phyloP scores from a whole-genome alignment of 2,797 vertebrate genomes.

The Manis pentadactyla region DNA sequence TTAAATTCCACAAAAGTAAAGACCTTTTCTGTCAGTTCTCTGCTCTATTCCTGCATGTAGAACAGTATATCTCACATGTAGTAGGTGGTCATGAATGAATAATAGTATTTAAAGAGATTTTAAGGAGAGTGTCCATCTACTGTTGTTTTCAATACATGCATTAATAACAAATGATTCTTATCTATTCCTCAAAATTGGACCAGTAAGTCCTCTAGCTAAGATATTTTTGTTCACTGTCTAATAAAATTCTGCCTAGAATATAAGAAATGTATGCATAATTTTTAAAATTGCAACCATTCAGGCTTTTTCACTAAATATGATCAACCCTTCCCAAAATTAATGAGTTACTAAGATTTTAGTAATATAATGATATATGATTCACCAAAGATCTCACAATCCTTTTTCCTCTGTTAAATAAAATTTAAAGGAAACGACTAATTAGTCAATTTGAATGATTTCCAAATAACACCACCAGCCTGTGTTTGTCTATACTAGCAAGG shows the following conservation, averaged over 20 bases:
- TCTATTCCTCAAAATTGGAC: slow-evolving; percentile 17
- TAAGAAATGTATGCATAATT: slow-evolving; percentile 34
- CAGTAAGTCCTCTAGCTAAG: slow-evolving; percentile 32
- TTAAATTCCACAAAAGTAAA: neutral
- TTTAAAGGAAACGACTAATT: slow-evolving; percentile 80
- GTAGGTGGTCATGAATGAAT: neutral
- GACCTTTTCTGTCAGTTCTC: neutral
- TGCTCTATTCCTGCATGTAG: neutral
- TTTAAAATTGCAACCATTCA: slow-evolving; percentile 33
- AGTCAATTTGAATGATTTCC: slow-evolving; percentile 81
- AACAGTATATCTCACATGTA: neutral
- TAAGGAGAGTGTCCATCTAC: neutral
- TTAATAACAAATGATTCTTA: slow-evolving; percentile 21
- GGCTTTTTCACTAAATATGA: slow-evolving; percentile 35
- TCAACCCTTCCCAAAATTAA: slow-evolving; percentile 37
- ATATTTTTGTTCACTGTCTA: slow-evolving; percentile 55
- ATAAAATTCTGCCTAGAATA: slow-evolving; percentile 39
- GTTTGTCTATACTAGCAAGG: slow-evolving; percentile 81
- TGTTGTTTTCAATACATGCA: neutral
- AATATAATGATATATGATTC: slow-evolving; percentile 55
- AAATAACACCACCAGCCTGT: slow-evolving; percentile 79
- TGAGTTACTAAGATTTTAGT: slow-evolving; percentile 49
- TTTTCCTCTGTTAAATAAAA: slow-evolving; percentile 79
- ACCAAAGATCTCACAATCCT: slow-evolving; percentile 61
- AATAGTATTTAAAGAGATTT: slow-evolving; percentile 28